Conservation (phyloP, 2,888 invertebrate species). For the Leptura quadrifasciata region DNA sequence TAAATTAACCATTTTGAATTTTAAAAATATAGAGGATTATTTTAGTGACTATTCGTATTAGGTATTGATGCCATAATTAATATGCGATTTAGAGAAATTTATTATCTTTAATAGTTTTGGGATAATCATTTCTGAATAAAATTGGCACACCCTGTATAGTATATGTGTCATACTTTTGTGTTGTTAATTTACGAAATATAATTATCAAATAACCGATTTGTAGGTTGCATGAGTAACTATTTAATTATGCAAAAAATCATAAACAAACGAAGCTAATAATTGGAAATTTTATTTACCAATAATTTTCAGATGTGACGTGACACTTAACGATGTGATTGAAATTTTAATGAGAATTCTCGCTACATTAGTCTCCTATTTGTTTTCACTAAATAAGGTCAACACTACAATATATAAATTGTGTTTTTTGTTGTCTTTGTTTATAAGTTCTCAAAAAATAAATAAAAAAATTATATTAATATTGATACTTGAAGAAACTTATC, state of each 20-base stretch:
- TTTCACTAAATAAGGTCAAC: background rate
- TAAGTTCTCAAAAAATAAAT: background rate
- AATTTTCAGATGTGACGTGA: background rate
- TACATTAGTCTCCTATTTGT: background rate
- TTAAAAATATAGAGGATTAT: too few relatives aligned
- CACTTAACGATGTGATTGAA: background rate
- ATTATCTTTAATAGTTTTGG: too few relatives aligned
- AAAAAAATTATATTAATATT: background rate
- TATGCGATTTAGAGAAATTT: too few relatives aligned
- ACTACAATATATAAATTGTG: background rate
- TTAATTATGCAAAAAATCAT: background rate
- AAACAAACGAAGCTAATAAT: background rate
- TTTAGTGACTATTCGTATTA: too few relatives aligned
- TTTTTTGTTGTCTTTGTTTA: background rate
- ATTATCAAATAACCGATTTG: background rate
- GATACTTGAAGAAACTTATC: background rate
- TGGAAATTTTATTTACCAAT: constrained; percentile 7
- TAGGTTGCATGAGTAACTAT: background rate
- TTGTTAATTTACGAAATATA: background rate
- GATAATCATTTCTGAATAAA: too few relatives aligned
- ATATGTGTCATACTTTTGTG: too few relatives aligned
- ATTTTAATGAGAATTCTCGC: background rate
- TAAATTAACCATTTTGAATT: too few relatives aligned
- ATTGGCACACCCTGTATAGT: too few relatives aligned
- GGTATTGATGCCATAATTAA: too few relatives aligned